These are phyloP conservation scores for Glaucidium brasilianum DNA, from an alignment of 2,113 vertebrate species.

Conservation along the genomic window DNA sequence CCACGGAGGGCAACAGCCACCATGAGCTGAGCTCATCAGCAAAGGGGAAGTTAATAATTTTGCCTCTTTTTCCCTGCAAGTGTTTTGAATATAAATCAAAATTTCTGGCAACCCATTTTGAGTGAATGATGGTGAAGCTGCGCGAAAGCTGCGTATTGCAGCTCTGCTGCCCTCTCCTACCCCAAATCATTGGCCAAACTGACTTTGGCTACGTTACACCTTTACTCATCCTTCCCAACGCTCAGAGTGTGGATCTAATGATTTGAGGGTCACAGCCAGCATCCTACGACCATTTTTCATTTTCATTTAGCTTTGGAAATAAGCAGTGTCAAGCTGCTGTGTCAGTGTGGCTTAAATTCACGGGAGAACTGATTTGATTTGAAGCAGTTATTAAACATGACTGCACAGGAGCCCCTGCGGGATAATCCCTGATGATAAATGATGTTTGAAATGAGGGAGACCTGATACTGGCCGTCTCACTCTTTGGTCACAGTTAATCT, in stretches of 20 bases:
- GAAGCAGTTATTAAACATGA: slow-evolving; percentile 16
- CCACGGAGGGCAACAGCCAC: background rate
- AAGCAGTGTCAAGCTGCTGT: background rate
- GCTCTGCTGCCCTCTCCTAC: background rate
- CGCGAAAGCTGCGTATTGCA: background rate
- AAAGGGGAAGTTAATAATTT: fast-evolving
- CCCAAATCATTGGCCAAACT: background rate
- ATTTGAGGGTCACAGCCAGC: background rate
- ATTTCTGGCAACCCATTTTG: fast-evolving
- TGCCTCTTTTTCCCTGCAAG: too few species aligned
- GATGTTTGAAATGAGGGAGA: slow-evolving; percentile 12
- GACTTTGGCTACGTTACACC: fast-evolving
- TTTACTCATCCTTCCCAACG: fast-evolving
- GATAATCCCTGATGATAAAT: background rate
- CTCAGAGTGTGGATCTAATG: fast-evolving
- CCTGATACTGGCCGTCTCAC: fast-evolving
- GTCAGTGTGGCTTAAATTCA: background rate
- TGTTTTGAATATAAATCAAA: background rate
- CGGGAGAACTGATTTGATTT: background rate
- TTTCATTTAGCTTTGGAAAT: background rate
- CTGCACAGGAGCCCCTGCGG: background rate
- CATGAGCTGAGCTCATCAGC: fast-evolving
- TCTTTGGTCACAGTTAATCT: background rate
- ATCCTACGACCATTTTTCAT: background rate
- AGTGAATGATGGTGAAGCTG: background rate